phyloP scores from a whole-genome alignment of 2,113 vertebrate species.

The Erythrolamprus reginae region DNA sequence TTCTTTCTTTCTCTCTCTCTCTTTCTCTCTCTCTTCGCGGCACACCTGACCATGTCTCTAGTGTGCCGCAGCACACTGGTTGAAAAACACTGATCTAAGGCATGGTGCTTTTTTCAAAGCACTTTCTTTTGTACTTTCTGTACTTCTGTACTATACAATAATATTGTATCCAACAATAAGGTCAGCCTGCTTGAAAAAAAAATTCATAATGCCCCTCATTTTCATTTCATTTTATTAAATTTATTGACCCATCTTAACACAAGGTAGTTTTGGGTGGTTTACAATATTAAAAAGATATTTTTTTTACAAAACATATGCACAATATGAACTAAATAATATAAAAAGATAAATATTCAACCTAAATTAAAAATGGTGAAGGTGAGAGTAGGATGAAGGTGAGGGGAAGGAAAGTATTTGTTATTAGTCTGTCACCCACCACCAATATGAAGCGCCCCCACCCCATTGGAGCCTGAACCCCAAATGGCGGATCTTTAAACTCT shows the following conservation, averaged over 20 bases:
- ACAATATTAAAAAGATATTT: neutral
- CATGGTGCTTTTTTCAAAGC: no score
- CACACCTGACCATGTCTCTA: no score
- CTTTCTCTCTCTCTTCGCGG: no score
- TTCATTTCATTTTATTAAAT: neutral
- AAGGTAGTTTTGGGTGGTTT: neutral
- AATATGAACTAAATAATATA: neutral
- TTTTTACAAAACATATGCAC: neutral
- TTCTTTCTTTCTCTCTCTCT: no score
- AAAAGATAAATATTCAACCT: neutral
- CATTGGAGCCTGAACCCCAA: neutral
- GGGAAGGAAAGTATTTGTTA: no score
- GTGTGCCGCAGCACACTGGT: no score
- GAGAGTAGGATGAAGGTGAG: neutral
- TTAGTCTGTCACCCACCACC: neutral
- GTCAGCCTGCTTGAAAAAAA: neutral
- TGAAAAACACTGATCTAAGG: no score
- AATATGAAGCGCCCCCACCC: no score
- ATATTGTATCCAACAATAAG: no score
- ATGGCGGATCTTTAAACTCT: neutral
- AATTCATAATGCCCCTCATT: neutral
- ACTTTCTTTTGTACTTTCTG: no score
- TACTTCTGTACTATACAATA: no score
- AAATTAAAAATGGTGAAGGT: neutral
- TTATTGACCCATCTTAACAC: neutral